Conservation (phyloP, 2,113 vertebrate species). For the Ceuthmochares aereus region DNA sequence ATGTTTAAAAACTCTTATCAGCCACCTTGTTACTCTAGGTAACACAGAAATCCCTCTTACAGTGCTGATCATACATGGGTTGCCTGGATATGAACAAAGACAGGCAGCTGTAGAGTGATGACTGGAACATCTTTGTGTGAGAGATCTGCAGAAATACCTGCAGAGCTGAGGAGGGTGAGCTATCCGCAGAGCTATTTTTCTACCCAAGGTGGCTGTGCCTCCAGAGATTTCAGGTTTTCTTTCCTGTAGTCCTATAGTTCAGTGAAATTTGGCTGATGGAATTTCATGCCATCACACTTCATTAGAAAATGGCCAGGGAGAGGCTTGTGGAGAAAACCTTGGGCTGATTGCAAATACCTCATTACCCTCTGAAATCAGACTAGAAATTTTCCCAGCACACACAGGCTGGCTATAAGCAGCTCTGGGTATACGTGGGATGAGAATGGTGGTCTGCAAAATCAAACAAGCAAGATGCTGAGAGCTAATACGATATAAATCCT, state of each 20-base stretch:
- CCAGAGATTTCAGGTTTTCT: rapidly evolving
- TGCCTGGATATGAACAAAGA: background rate
- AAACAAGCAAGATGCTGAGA: background rate
- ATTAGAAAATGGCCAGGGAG: background rate
- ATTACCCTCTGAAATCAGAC: background rate
- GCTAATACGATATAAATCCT: background rate
- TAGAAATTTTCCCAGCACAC: background rate
- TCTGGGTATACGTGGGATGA: background rate
- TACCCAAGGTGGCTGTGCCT: background rate
- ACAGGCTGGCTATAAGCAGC: background rate
- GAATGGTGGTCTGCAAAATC: background rate
- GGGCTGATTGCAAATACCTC: background rate
- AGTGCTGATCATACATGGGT: background rate
- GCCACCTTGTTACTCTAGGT: background rate
- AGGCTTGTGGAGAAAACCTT: background rate
- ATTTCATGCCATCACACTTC: background rate
- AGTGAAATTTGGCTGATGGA: background rate
- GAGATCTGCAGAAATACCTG: background rate
- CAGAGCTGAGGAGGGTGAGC: background rate
- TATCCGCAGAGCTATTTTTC: background rate
- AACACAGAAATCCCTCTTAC: background rate
- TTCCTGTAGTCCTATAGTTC: background rate
- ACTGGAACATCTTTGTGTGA: background rate
- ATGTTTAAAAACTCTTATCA: background rate
- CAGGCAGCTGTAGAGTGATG: background rate